Evolutionary conservation across 2,797 vertebrate genomes (phyloP), one percentile per base, ranked within the genome.

Genomic region (Streptopelia turtur): DNA sequence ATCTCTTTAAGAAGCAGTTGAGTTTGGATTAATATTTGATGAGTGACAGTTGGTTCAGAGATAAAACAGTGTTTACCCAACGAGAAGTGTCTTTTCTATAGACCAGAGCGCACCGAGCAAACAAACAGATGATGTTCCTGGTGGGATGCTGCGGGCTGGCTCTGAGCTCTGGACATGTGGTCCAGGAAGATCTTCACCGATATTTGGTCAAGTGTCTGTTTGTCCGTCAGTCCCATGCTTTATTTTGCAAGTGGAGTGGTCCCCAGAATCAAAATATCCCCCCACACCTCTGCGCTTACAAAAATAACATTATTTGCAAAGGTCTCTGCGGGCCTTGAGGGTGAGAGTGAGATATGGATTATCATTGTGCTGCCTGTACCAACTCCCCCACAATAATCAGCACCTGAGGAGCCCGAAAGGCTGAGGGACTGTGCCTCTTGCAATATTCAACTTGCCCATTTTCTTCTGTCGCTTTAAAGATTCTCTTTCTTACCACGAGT

Each of bases 381-480:
- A 80, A 16, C 82, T 94, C 83, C 78, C 89, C 83, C 56, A 14
- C 89, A 94, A 93, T 90, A 83, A 95, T 81, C 90, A 90, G 43
- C 63, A 43, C 18, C 43, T 1, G 4, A 61, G 77, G 60, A 87
- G 87, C 76, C 94, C 30, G 28, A 87, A 83, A 83, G 91, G 95
- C 89, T 81, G 70, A 56, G 79, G 84, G 77, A 89, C 86, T 88
- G 87, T 91, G 85, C 65, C 83, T 96, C 60, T 13, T 94, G 90
- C 91, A 96, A 96, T 95, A 97, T 97, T 94, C 81, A 96, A 90
- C 89, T 69, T 86, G 18, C 92, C 88, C 76, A 81, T 96, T 94
- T 97, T 92, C 95, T 85, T 76, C 94, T 94, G 89, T 93, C 87
- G 74, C 90, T 96, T 97, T 97, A 94, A 97, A 97, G 93, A 95